Base-by-base conservation (phyloP, 2,113 vertebrate genomes). In the Percopsis transmontana region DNA sequence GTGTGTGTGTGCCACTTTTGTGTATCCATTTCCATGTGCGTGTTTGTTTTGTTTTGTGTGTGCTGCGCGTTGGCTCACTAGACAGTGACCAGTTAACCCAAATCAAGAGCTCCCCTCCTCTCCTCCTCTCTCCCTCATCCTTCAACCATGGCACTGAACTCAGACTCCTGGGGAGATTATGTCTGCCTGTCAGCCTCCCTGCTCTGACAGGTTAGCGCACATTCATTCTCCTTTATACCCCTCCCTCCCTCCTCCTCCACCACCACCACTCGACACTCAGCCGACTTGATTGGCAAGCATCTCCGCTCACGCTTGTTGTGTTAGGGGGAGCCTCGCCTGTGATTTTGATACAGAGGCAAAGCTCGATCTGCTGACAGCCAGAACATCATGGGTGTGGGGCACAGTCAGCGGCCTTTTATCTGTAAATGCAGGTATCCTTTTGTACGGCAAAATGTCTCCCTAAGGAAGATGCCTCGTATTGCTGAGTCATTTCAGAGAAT, bases 211-310 rank as follows among this genome's bases (percentile, higher is more conserved):
- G 27, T 33, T 33, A 7, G 27, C 8, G 5, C 27, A 33, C 27
- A 33, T 33, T 7, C 27, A 80, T 48, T 83, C 57, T 67, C 55
- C 69, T 64, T 72, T n/a, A 5, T n/a, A 16, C 13, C 14, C 45
- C 45, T 62, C 64, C 71, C 58, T n/a, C 55, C 8, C 39, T 54
- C 27, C 27, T 33, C 5, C 27, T 6, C 5, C 27, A 33, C 27
- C 27, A 33, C 27, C 7, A 33, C 27, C 8, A 7, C 27, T 33
- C 27, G 27, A 68, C 62, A n/a, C 63, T 69, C 1, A 74, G 73
- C 73, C 68, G 79, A 73, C 74, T 80, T 87, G 87, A 90, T 79
- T 88, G 81, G 73, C 80, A 83, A 77, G 73, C 79, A 82, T 82
- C 74, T 85, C 52, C 39, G 58, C 27, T 33, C 27, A 4, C 8